These are phyloP conservation scores for Halichoerus grypus DNA, from an alignment of 2,113 vertebrate genomes.

Conservation along the genomic window DNA sequence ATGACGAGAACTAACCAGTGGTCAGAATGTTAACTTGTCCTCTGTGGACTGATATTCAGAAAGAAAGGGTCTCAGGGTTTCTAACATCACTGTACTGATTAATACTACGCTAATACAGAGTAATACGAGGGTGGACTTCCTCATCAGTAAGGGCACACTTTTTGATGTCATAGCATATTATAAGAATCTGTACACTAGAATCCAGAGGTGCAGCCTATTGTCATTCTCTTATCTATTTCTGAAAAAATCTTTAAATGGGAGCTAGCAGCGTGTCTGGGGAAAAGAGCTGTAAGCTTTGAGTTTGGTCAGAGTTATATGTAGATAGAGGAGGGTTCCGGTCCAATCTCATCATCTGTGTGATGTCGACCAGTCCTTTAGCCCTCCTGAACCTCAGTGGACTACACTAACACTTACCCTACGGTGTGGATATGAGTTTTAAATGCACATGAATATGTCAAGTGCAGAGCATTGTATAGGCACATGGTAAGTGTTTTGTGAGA, in stretches of 20 bases:
- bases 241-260: not conserved
- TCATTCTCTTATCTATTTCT: slow-evolving; percentile 4
- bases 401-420: not conserved
- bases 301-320: not conserved
- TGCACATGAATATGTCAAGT: not conserved
- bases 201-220: not conserved
- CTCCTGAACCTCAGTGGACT: not conserved
- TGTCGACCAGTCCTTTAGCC: not conserved
- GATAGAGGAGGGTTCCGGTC: not conserved
- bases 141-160: not conserved
- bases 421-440: not conserved
- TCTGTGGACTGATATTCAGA: not conserved
- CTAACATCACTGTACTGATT: not conserved
- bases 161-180: not conserved
- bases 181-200: not conserved
- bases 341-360: not conserved
- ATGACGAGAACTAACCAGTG: not conserved
- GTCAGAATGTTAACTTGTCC: not conserved
- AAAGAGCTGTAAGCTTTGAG: not conserved
- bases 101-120: not conserved
- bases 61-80: not conserved
- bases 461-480: too few species aligned
- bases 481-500: not conserved
- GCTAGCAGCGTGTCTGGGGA: not conserved
- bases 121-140: not conserved